A percentile compares a stretch with the other conserved stretches of the same genome.
phyloP scores from a whole-genome alignment of 2,113 vertebrate genomes.

The Ochotona curzoniae region DNA sequence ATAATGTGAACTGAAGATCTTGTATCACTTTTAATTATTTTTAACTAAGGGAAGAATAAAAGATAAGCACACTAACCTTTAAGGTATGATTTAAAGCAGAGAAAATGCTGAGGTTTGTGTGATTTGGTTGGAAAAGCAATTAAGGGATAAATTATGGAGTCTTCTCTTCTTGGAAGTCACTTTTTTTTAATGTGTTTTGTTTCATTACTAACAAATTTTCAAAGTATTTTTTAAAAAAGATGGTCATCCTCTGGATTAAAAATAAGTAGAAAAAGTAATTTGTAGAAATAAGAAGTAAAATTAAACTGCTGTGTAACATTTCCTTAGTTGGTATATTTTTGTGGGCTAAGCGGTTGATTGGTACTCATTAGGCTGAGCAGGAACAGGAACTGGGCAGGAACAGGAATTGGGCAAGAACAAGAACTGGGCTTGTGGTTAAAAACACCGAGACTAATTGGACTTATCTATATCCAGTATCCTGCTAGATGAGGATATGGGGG shows the following conservation, averaged over 20 bases:
- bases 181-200: background rate
- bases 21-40: background rate
- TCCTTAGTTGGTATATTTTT: background rate
- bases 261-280: background rate
- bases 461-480: too few relatives aligned
- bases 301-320: background rate
- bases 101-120: background rate
- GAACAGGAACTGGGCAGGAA: too few relatives aligned
- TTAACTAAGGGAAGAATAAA: background rate
- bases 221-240: background rate
- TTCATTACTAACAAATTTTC: background rate
- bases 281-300: background rate
- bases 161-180: background rate
- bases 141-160: background rate
- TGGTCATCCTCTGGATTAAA: background rate
- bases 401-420: too few relatives aligned
- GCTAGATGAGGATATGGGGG: too few relatives aligned
- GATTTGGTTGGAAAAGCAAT: background rate
- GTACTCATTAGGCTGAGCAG: too few relatives aligned
- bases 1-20: background rate
- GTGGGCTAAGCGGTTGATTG: too few relatives aligned
- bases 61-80: background rate
- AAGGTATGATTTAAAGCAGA: background rate
- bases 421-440: too few relatives aligned
- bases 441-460: too few relatives aligned